Evolutionary conservation across 2,888 invertebrate species (phyloP).

Genomic region (Ditula angustiorana): DNA sequence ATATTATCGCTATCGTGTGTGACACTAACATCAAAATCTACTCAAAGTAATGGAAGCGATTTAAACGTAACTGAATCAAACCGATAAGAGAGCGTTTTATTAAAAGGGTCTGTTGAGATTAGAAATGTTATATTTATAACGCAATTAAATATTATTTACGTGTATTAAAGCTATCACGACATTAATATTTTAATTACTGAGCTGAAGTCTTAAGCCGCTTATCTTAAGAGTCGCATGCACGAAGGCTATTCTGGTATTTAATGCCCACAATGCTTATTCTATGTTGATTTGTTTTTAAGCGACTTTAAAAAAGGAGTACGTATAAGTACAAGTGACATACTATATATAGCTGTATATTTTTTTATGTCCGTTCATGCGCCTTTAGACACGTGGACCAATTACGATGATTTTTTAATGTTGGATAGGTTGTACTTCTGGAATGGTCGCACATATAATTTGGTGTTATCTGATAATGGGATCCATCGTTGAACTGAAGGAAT

Average conservation of each 20-base stretch:
- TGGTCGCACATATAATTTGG: too few species aligned
- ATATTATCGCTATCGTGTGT: conserved; percentile 79
- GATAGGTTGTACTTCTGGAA: too few species aligned
- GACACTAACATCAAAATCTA: conserved; percentile 83
- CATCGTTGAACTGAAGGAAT: too few species aligned
- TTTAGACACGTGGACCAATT: too few species aligned
- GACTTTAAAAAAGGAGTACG: not conserved
- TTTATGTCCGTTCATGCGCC: too few species aligned
- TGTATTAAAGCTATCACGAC: conserved; percentile 31
- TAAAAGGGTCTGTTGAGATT: conserved; percentile 33
- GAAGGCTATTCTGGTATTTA: conserved; percentile 19
- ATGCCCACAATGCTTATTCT: not conserved
- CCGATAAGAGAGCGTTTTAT: conserved; percentile 44
- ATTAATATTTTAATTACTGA: conserved; percentile 31
- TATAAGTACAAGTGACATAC: too few species aligned
- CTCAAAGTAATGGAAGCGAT: conserved; percentile 83
- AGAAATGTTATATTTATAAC: conserved; percentile 30
- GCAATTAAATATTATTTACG: conserved; percentile 34
- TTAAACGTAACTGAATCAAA: conserved; percentile 74
- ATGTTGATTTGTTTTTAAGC: not conserved
- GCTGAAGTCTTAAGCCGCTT: conserved; percentile 33
- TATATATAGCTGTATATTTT: too few species aligned
- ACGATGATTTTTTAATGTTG: too few species aligned
- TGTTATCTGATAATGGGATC: too few species aligned
- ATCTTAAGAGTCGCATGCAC: conserved; percentile 26